Evolutionary conservation across 30 jellyfish, hydroid and myxozoan species (phyloP).

Genomic region (Pelagia noctiluca): DNA sequence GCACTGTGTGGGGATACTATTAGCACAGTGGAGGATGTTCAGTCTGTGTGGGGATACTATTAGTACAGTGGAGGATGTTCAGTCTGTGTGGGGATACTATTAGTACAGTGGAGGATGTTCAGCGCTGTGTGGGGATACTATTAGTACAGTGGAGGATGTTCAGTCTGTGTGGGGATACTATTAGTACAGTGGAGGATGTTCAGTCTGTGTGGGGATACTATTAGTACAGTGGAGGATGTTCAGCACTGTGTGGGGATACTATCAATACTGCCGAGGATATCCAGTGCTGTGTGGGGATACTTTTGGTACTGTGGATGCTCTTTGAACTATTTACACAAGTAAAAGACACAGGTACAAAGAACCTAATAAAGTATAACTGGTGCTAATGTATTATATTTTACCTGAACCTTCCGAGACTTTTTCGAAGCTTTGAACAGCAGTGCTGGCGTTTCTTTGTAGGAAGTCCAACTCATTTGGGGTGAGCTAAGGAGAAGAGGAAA

Average conservation of each 20-base stretch:
- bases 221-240: neutral
- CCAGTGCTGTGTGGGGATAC: neutral
- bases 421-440: constrained; percentile 78
- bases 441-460: constrained; percentile 79
- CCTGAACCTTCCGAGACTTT: constrained; percentile 81
- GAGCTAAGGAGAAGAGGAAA: constrained; percentile 52
- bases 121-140: too few relatives aligned
- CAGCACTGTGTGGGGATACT: neutral
- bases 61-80: too few relatives aligned
- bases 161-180: too few relatives aligned
- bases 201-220: too few relatives aligned
- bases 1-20: too few relatives aligned
- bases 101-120: too few relatives aligned
- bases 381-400: neutral
- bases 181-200: too few relatives aligned
- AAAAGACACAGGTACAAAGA: neutral
- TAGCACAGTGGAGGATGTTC: too few relatives aligned
- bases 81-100: too few relatives aligned
- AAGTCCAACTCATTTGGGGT: constrained; percentile 79
- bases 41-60: too few relatives aligned
- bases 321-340: neutral
- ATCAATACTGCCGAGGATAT: neutral
- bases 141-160: too few relatives aligned
- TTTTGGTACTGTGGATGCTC: neutral
- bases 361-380: neutral